phyloP scores from a whole-genome alignment of 2,888 invertebrate genomes.

The Apocheima hispidaria region DNA sequence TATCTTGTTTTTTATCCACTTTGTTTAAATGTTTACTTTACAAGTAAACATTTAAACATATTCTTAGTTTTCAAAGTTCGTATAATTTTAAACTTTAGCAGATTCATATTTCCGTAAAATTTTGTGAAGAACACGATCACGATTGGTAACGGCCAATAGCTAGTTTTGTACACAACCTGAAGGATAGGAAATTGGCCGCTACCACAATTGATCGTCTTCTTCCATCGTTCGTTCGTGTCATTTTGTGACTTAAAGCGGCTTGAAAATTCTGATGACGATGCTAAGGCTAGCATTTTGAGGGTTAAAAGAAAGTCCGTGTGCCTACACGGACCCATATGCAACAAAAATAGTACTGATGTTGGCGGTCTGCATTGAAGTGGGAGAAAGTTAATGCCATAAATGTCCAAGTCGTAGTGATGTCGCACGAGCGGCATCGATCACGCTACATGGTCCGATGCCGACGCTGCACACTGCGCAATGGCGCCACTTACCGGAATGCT shows the following conservation, averaged over 20 bases:
- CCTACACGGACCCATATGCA: too few species aligned
- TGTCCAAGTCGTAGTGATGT: constrained; percentile 19
- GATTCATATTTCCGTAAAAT: not conserved
- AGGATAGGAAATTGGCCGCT: too few species aligned
- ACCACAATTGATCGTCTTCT: too few species aligned
- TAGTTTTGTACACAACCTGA: too few species aligned
- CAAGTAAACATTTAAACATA: not conserved
- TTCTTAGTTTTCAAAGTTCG: not conserved
- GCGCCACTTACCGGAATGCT: constrained; percentile 60
- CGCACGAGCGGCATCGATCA: constrained; percentile 45
- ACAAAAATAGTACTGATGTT: not conserved
- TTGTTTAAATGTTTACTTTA: not conserved
- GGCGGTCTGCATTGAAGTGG: constrained; percentile 4
- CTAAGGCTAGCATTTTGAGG: too few species aligned
- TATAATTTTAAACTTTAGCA: too few species aligned
- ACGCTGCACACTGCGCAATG: constrained; percentile 41
- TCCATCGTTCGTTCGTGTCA: too few species aligned
- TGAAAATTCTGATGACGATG: too few species aligned
- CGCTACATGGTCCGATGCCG: constrained; percentile 48
- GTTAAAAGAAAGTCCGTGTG: too few species aligned
- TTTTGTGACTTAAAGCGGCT: too few species aligned
- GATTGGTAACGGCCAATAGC: not conserved
- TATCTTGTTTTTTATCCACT: not conserved
- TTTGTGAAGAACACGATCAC: not conserved
- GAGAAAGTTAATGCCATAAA: constrained; percentile 34